Conservation (phyloP, 2,113 vertebrate genomes). For the Lipotes vexillifer region DNA sequence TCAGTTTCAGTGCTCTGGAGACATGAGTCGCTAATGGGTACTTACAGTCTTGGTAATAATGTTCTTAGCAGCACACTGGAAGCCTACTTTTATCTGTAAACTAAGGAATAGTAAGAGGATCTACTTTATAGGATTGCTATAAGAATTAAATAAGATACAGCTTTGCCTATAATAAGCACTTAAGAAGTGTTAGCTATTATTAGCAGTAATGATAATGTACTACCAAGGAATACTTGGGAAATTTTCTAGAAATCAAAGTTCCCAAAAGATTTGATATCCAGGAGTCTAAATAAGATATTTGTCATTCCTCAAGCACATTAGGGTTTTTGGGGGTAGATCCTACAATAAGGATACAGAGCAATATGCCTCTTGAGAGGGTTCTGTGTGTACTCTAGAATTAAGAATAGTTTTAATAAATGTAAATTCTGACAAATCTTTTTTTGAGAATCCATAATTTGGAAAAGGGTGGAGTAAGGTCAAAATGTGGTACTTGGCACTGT, state of each 20-base stretch:
- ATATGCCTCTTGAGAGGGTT: neutral
- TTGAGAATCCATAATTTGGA: neutral
- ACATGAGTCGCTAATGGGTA: slow-evolving; percentile 35
- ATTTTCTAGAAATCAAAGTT: neutral
- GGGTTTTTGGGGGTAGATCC: neutral
- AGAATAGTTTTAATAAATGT: neutral
- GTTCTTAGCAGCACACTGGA: neutral
- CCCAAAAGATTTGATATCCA: neutral
- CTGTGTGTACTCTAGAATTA: neutral
- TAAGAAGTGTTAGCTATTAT: neutral
- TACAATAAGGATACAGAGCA: neutral
- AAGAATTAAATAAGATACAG: neutral
- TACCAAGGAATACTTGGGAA: neutral
- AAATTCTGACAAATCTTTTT: neutral
- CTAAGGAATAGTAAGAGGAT: neutral
- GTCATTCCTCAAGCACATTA: neutral
- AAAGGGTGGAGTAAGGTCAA: neutral
- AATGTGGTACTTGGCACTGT: neutral
- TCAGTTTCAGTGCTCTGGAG: neutral
- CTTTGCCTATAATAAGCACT: neutral
- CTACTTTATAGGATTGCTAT: neutral
- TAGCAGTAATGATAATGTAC: neutral
- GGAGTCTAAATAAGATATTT: neutral
- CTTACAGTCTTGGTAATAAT: neutral
- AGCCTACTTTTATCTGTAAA: neutral